A percentile compares a stretch with the other conserved stretches of the same genome.
These are phyloP conservation scores for Ophioninae sp. DNA, from an alignment of 2,888 invertebrate species.

Conservation along the genomic window DNA sequence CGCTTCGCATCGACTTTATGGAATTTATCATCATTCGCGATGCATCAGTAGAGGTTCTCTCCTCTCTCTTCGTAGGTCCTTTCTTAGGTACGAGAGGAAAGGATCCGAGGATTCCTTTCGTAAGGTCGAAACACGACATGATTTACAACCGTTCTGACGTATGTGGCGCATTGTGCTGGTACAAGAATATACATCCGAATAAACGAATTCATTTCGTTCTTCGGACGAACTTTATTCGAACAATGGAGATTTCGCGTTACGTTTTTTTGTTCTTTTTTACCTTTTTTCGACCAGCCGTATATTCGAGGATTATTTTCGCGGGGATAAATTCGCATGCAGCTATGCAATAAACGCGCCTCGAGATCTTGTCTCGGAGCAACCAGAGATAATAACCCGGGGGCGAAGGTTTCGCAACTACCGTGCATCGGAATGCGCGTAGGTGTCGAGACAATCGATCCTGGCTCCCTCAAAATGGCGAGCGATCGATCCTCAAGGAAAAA, in stretches of 20 bases:
- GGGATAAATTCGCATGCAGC: slow-evolving; percentile 50
- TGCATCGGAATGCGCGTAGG: slow-evolving; percentile 63
- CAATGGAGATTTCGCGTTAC: not conserved
- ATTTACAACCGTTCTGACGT: slow-evolving; percentile 50
- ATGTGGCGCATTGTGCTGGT: slow-evolving; percentile 1
- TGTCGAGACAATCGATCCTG: slow-evolving; percentile 62
- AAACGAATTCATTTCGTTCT: slow-evolving; percentile 16
- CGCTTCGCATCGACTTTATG: slow-evolving; percentile 49
- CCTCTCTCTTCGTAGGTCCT: slow-evolving; percentile 14
- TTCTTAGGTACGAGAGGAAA: not conserved
- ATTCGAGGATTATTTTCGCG: slow-evolving; percentile 14
- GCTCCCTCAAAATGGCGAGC: slow-evolving; percentile 60
- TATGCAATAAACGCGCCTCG: slow-evolving; percentile 30
- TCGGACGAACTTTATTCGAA: not conserved
- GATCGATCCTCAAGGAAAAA: slow-evolving; percentile 36
- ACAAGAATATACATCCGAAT: slow-evolving; percentile 3
- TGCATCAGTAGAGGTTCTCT: slow-evolving; percentile 28
- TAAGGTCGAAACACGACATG: slow-evolving; percentile 39
- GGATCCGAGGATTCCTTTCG: slow-evolving; percentile 40
- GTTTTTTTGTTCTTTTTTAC: not conserved
- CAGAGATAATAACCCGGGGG: slow-evolving; percentile 58
- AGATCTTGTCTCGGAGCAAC: slow-evolving; percentile 57
- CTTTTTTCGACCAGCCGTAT: not conserved
- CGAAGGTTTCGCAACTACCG: slow-evolving; percentile 53
- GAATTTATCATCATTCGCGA: slow-evolving; percentile 50